Evolutionary conservation across 92 coral and sea anemone genomes (phyloP).

Genomic region (Actinernus sp.): DNA sequence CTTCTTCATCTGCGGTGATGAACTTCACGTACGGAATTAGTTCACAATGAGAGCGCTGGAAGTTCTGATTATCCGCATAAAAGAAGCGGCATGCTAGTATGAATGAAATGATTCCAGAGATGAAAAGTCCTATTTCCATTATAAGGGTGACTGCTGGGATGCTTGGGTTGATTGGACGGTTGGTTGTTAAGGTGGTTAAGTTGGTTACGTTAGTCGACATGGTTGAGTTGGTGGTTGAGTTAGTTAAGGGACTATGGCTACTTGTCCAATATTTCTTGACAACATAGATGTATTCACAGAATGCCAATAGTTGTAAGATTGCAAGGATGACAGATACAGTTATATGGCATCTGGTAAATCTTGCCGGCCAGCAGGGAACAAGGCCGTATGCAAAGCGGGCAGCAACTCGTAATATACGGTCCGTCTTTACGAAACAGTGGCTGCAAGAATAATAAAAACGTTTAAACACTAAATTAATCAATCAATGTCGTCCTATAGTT

Average conservation of each 20-base stretch:
- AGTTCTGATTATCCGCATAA: conserved; percentile 40
- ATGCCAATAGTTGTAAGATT: conserved; percentile 38
- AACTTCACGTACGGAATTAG: conserved; percentile 62
- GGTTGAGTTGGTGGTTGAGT: not conserved
- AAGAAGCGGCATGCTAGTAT: conserved; percentile 50
- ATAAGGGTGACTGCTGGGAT: conserved; percentile 53
- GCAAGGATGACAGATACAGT: conserved; percentile 22
- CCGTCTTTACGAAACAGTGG: too few species aligned
- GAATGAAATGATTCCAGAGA: conserved; percentile 49
- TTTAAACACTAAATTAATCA: too few species aligned
- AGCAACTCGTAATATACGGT: conserved; percentile 13
- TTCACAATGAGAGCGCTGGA: conserved; percentile 38
- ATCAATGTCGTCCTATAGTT: too few species aligned
- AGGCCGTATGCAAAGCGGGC: conserved; percentile 53
- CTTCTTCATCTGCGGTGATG: conserved; percentile 3
- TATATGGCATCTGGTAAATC: conserved; percentile 11
- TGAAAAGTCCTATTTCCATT: conserved; percentile 45
- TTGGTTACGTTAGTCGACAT: not conserved
- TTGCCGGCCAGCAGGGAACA: conserved; percentile 61
- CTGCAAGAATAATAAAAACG: too few species aligned
- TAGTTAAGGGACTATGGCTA: not conserved
- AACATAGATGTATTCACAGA: conserved; percentile 56
- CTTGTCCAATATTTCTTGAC: conserved; percentile 38
- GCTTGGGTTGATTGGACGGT: conserved; percentile 6
- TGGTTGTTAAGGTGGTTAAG: not conserved